Evolutionary conservation across 1,140 invertebrate species (phyloP), one percentile per base, ranked within the genome.

Genomic region (Himalopsyche phryganea): DNA sequence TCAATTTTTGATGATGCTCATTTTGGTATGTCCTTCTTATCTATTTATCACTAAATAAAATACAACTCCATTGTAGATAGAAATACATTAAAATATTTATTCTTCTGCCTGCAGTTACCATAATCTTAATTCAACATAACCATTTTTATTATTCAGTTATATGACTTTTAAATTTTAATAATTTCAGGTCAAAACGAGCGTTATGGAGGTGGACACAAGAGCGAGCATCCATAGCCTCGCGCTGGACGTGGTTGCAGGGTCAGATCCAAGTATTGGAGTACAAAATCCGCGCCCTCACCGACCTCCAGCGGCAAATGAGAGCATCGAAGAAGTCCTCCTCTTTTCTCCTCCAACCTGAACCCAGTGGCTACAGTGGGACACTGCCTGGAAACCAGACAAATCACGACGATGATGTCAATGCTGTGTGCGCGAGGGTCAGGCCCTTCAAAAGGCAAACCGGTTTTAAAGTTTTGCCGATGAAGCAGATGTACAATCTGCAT

Each of bases 181-280:
- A 6, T 82, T 84, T 1, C 80, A 94, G 92, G 75, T 79, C 83
- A 33, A 90, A 89, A 67, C 77, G 92, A 60, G 89, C 92, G 11
- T 81, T 87, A 15, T 96, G 91, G 91, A 85, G 86, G 55, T 96
- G 90, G 82, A 84, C 87, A 49, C 80, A 83, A 51, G 85, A 91
- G 50, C 80, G 94, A 44, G 88, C 91, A 6, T 82, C 83, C 11
- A 84, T 96, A 15, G 92, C 90, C 2, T 82, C 89, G 2, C 82
- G 91, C 42, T 96, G 93, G 91, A 90, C 88, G 7, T 97, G 92
- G 93, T 74, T 97, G 10, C 88, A 93, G 64, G 87, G 91, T 6
- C 93, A 96, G 74, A 87, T 97, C 13, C 87, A 90, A 32, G 94
- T 96, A 74, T 73, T 97, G 63, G 93, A 96, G 69, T 95, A 93